These are phyloP conservation scores for Sylvilagus floridanus DNA, from an alignment of 2,797 vertebrate genomes.

Conservation along the genomic window DNA sequence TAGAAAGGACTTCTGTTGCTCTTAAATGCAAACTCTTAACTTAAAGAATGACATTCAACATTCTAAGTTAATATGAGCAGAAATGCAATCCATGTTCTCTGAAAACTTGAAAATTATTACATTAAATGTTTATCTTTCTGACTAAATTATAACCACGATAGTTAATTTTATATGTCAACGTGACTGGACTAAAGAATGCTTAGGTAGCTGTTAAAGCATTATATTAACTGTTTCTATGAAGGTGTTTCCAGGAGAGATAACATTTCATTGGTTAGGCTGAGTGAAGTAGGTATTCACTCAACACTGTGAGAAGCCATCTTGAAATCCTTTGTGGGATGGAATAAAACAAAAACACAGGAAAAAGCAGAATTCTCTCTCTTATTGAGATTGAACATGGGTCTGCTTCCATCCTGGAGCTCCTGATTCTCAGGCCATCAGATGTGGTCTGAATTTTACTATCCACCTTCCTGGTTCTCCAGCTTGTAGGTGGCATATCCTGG, in stretches of 20 bases:
- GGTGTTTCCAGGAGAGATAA: background rate
- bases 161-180: background rate
- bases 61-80: background rate
- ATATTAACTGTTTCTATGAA: background rate
- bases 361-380: background rate
- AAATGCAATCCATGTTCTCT: slow-evolving; percentile 32
- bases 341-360: background rate
- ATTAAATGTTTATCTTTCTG: background rate
- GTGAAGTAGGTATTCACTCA: background rate
- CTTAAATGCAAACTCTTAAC: background rate
- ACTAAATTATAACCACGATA: background rate
- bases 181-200: background rate
- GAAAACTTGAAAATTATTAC: slow-evolving; percentile 26
- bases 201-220: background rate
- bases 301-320: too few species aligned
- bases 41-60: background rate
- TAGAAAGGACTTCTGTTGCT: background rate
- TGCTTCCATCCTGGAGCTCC: background rate
- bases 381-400: background rate
- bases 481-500: background rate
- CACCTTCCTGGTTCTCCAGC: background rate
- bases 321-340: background rate
- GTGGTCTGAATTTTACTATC: background rate
- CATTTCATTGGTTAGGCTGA: background rate
- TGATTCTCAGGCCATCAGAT: background rate